These are phyloP conservation scores for Erpobdella octoculata DNA, from an alignment of 2,888 invertebrate species.

Conservation along the genomic window DNA sequence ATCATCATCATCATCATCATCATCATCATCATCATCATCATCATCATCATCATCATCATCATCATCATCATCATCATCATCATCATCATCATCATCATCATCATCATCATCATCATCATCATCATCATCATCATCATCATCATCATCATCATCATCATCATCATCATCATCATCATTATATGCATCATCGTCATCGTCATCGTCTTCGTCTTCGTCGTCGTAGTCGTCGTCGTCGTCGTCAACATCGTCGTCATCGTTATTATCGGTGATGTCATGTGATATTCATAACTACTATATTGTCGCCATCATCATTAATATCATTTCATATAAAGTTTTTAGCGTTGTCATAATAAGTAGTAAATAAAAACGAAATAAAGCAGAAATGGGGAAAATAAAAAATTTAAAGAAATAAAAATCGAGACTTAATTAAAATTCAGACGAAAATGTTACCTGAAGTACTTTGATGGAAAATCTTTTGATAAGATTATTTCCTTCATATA, in stretches of 20 bases:
- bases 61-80: background rate
- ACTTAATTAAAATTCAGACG: no score
- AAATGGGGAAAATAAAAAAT: no score
- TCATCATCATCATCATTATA: background rate
- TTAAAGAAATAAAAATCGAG: no score
- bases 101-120: background rate
- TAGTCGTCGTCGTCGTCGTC: background rate
- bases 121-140: background rate
- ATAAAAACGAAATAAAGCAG: no score
- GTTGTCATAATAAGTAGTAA: no score
- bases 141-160: background rate
- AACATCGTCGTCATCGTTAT: conserved; percentile 28
- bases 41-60: background rate
- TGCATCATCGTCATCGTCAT: conserved; percentile 3
- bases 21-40: background rate
- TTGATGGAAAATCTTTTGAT: no score
- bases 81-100: background rate
- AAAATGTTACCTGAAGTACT: no score
- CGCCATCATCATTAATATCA: conserved; percentile 30
- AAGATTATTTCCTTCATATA: no score
- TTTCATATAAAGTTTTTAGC: no score
- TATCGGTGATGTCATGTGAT: conserved; percentile 23
- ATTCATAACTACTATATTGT: conserved; percentile 28
- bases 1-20: background rate
- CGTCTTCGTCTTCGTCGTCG: background rate